These are phyloP conservation scores for Opisthograptis luteolata DNA, from an alignment of 2,888 invertebrate species.

Conservation along the genomic window DNA sequence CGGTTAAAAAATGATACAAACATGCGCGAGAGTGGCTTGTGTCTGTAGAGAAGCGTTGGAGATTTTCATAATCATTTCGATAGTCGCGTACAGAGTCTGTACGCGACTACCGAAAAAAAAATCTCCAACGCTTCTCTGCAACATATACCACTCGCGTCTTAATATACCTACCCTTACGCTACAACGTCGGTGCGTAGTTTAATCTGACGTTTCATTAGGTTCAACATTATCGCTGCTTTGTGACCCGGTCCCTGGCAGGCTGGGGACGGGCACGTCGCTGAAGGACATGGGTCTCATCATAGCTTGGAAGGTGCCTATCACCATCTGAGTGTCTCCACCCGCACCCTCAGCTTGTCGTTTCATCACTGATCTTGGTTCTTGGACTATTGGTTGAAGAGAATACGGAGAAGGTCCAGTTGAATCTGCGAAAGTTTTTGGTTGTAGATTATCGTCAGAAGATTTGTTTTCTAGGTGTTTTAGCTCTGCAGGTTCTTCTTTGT, in stretches of 20 bases:
- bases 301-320: conserved; percentile 58
- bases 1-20: too few species aligned
- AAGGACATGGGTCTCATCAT: conserved; percentile 51
- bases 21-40: too few species aligned
- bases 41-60: too few species aligned
- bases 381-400: neutral
- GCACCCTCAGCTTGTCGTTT: conserved; percentile 39
- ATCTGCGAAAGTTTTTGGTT: neutral
- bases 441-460: too few species aligned
- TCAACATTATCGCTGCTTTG: conserved; percentile 1
- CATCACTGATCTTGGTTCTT: neutral
- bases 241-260: conserved; percentile 10
- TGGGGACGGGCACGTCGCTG: conserved; percentile 33
- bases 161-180: too few species aligned
- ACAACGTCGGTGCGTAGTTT: too few species aligned
- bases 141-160: too few species aligned
- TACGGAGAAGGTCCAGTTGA: neutral
- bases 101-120: too few species aligned
- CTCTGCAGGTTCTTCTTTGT: neutral
- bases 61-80: too few species aligned
- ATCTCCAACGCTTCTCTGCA: too few species aligned
- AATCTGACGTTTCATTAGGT: neutral
- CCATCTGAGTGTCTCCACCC: conserved; percentile 46
- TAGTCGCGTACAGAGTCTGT: too few species aligned
- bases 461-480: neutral